Conservation (phyloP, 2,113 vertebrate species). For the Microcebus murinus region DNA sequence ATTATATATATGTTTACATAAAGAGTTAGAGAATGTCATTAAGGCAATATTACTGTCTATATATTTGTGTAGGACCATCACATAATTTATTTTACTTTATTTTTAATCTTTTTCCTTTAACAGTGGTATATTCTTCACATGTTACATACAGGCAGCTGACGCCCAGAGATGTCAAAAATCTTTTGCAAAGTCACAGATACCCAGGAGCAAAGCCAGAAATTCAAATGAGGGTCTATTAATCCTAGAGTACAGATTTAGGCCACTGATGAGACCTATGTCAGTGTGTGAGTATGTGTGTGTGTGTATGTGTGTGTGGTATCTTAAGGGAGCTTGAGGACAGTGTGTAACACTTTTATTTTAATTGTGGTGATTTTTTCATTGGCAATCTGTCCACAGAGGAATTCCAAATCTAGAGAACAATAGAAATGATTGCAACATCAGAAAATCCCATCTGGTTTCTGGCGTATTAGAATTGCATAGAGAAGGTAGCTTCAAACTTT, state of each 20-base stretch:
- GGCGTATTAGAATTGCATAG: background rate
- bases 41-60: background rate
- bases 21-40: background rate
- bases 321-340: background rate
- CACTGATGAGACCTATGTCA: background rate
- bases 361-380: background rate
- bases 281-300: background rate
- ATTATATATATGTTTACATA: background rate
- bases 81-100: background rate
- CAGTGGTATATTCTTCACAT: background rate
- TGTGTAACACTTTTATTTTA: background rate
- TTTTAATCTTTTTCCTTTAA: background rate
- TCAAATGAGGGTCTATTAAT: background rate
- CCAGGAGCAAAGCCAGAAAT: background rate
- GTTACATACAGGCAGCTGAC: background rate
- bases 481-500: background rate
- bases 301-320: background rate
- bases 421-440: constrained; percentile 37
- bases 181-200: background rate
- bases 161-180: background rate
- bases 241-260: background rate
- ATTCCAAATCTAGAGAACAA: constrained; percentile 44
- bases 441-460: constrained; percentile 22
- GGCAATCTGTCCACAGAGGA: background rate
- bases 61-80: background rate